Evolutionary conservation across 2,888 invertebrate genomes (phyloP), one percentile per base, ranked within the genome.

Genomic region (Lasioglossum oenotherae): DNA sequence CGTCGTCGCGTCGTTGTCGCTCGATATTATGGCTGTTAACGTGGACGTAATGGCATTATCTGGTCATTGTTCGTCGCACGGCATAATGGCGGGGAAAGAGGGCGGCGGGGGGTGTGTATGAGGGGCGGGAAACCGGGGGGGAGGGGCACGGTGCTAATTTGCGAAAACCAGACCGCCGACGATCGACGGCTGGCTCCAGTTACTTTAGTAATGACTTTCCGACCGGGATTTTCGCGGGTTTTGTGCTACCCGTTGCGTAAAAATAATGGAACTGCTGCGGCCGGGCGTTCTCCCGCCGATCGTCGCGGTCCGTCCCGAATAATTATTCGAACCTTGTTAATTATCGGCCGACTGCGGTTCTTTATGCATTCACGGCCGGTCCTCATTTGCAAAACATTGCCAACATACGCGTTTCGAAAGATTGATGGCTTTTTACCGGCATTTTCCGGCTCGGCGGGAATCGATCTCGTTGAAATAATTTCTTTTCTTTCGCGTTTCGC

Each of bases 1-100:
- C 87, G 86, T 87, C 87, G 87, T 87, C 87, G 88, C 81, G 87
- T 87, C 87, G 87, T 87, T 88, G 87, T 87, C 87, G 88, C 81
- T 89, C 90, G 89, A 91, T 90, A 90, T 91, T 91, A 89, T 90
- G 91, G 87, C 89, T 90, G 91, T 92, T 92, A 91, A 92, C 92
- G 91, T 88, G 89, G 84, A 87, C 91, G 91, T 92, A 91, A 92
- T 92, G 90, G 91, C 87, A 90, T 91, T 92, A 92, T 92, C 92
- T 89, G 82, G 84, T 88, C 85, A 89, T 90, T 90, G 90, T 91
- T 89, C 91, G 89, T 81, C 89, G 75, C 76, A 85, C 78, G 85
- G 82, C 85, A 78, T 84, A 82, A 73, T 35, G 60, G 31, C n/a
- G 38, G 67, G 38, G 74, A 57, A 53, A 67, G 78, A 44, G 31